phyloP scores from a whole-genome alignment of 2,113 vertebrate species.

The Eulemur rufifrons region DNA sequence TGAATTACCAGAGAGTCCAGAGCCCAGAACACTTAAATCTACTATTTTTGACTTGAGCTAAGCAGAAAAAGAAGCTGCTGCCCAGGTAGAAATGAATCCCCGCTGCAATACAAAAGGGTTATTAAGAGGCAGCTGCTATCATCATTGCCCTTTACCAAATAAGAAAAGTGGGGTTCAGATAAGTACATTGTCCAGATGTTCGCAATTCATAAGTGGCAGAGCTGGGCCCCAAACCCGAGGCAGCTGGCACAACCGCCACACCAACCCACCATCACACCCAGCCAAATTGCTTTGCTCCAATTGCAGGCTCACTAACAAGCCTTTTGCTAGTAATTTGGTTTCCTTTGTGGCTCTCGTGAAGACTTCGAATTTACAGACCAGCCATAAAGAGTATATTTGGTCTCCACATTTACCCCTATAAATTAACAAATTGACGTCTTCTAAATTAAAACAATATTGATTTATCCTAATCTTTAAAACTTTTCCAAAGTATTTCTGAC shows the following conservation, averaged over 20 bases:
- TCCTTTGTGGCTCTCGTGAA: background rate
- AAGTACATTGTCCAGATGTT: background rate
- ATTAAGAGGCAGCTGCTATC: background rate
- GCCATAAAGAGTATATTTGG: background rate
- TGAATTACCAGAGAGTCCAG: background rate
- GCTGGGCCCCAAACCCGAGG: background rate
- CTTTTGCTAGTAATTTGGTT: background rate
- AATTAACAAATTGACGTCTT: background rate
- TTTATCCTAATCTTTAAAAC: background rate
- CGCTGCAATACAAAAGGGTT: background rate
- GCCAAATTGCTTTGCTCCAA: background rate
- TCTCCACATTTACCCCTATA: background rate
- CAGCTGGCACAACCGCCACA: rapidly evolving
- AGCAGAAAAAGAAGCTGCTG: background rate
- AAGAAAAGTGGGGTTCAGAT: background rate
- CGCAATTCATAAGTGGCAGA: background rate
- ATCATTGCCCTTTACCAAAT: background rate
- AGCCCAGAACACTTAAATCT: background rate
- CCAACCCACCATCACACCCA: background rate
- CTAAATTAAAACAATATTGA: background rate
- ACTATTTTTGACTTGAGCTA: background rate
- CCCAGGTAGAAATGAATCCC: background rate
- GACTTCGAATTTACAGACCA: background rate
- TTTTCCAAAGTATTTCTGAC: background rate
- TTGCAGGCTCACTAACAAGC: background rate